Conservation (phyloP, 2,888 invertebrate genomes). For the Nesidiocoris tenuis region DNA sequence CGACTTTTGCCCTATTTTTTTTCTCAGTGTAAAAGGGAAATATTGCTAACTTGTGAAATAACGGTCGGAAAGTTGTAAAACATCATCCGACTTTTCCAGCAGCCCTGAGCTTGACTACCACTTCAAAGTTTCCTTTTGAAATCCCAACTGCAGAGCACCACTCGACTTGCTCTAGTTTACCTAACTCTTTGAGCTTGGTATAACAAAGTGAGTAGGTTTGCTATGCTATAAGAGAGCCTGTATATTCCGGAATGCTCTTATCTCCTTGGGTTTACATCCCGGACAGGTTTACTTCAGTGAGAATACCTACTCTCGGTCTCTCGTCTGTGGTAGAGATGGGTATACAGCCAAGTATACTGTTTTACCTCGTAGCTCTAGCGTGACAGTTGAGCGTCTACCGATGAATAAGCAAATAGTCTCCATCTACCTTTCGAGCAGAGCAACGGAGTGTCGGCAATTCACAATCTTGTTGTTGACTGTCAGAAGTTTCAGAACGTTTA, state of each 20-base stretch:
- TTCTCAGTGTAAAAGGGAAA: too few relatives aligned
- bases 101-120: not conserved
- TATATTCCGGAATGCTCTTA: not conserved
- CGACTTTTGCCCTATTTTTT: too few relatives aligned
- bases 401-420: conserved; percentile 20
- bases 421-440: not conserved
- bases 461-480: not conserved
- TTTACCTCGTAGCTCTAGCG: conserved; percentile 9
- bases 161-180: not conserved
- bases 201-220: not conserved
- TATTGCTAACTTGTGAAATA: not conserved
- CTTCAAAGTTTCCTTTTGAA: not conserved
- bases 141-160: not conserved
- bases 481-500: not conserved
- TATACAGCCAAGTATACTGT: not conserved
- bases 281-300: not conserved
- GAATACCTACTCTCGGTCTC: not conserved
- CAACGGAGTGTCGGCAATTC: not conserved
- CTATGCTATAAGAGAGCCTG: not conserved
- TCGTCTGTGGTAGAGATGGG: not conserved
- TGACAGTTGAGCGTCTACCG: conserved; percentile 20
- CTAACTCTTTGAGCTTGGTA: not conserved
- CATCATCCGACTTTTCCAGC: not conserved
- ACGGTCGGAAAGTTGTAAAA: not conserved
- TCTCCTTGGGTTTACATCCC: not conserved